Evolutionary conservation across 2,888 invertebrate species (phyloP).

Genomic region (Coecobrya sp.): DNA sequence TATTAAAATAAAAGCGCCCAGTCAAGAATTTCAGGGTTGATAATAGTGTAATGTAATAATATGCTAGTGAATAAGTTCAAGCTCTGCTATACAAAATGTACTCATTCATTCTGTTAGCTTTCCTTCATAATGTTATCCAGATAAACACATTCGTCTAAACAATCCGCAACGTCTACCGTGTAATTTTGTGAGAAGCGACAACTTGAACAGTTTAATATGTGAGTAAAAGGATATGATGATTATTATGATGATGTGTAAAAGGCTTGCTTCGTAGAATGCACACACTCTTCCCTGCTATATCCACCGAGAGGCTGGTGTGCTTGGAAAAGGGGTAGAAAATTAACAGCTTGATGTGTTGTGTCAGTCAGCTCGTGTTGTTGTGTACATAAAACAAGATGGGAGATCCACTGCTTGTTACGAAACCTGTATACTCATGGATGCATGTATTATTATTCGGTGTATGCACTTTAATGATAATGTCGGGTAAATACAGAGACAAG

Average conservation of each 20-base stretch:
- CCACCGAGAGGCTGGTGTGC: too few relatives aligned
- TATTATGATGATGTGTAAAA: constrained; percentile 33
- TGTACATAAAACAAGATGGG: not conserved
- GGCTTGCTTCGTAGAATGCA: not conserved
- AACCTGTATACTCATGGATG: too few relatives aligned
- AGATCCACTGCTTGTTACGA: too few relatives aligned
- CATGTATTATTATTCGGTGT: not conserved
- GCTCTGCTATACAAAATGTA: not conserved
- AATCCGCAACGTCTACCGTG: constrained; percentile 29
- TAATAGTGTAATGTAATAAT: constrained; percentile 15
- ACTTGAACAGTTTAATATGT: constrained; percentile 52
- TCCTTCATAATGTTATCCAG: too few relatives aligned
- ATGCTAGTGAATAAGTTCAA: not conserved
- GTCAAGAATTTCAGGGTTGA: constrained; percentile 39
- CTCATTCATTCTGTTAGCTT: not conserved
- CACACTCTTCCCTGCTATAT: not conserved
- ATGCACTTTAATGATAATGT: not conserved
- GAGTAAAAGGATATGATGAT: constrained; percentile 9
- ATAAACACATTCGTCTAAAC: not conserved
- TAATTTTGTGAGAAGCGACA: constrained; percentile 76
- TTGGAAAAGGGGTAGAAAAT: not conserved
- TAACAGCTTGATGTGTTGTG: constrained; percentile 7
- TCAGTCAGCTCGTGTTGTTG: constrained; percentile 30
- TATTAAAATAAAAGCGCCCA: constrained; percentile 36
- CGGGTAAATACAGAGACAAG: not conserved